Evolutionary conservation across 1,140 invertebrate species (phyloP).

Genomic region (Conus betulinus): DNA sequence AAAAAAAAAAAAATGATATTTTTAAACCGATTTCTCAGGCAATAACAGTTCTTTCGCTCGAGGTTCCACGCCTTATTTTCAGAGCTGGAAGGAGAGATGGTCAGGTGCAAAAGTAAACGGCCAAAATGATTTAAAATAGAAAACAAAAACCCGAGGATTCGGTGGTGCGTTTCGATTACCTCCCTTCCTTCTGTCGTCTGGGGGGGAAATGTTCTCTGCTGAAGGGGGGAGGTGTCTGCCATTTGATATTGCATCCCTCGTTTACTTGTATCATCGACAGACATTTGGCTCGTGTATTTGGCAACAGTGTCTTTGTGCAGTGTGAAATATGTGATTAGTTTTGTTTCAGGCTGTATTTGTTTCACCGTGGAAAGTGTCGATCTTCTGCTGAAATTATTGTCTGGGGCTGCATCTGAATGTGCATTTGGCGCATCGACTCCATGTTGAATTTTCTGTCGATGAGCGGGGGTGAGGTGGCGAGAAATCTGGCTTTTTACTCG

Average conservation of each 20-base stretch:
- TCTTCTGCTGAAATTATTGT: not conserved
- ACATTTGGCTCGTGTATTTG: not conserved
- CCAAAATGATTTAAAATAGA: too few relatives aligned
- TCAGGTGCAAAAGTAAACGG: too few relatives aligned
- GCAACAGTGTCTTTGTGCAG: not conserved
- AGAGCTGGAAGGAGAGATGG: too few relatives aligned
- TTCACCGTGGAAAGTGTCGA: not conserved
- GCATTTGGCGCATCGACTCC: constrained; percentile 36
- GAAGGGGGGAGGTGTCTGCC: constrained; percentile 37
- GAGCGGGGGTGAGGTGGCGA: constrained; percentile 27
- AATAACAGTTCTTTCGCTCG: too few relatives aligned
- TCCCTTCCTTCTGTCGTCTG: constrained; percentile 33
- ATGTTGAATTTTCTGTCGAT: constrained; percentile 36
- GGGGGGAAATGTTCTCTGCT: not conserved
- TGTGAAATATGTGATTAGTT: not conserved
- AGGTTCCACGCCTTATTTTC: too few relatives aligned
- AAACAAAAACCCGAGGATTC: too few relatives aligned
- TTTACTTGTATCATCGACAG: constrained; percentile 13
- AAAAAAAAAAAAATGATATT: too few relatives aligned
- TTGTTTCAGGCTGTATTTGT: not conserved
- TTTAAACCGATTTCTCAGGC: too few relatives aligned
- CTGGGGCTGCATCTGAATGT: constrained; percentile 25
- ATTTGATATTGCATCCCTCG: constrained; percentile 21
- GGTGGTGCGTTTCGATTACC: not conserved
- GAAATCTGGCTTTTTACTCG: too few relatives aligned